Conservation (phyloP, 2,888 invertebrate species). For the Drosophila trichaetosa region DNA sequence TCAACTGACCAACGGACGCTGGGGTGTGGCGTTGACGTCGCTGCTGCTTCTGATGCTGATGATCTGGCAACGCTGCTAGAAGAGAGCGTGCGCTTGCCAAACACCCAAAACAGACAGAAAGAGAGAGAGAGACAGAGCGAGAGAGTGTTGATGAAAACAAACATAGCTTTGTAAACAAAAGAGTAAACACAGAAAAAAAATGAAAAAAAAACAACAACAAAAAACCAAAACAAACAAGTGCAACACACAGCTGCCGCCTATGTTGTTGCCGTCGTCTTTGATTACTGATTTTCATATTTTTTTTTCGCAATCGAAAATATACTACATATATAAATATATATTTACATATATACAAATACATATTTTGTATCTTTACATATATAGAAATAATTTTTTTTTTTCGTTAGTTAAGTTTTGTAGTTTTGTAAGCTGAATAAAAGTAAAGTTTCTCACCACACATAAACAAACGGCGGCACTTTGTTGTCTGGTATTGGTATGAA, state of each 20-base stretch:
- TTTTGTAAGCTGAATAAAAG: conserved; percentile 40
- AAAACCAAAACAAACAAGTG: not conserved
- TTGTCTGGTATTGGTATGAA: not conserved
- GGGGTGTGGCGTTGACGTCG: conserved; percentile 49
- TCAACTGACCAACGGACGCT: conserved; percentile 24
- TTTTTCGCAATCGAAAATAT: conserved; percentile 1
- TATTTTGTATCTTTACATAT: no score
- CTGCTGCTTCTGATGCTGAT: conserved; percentile 15
- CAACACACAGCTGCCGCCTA: conserved; percentile 6
- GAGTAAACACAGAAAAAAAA: conserved; percentile 21
- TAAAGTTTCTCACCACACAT: conserved; percentile 51
- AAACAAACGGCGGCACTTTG: conserved; percentile 19
- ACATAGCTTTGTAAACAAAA: conserved; percentile 67
- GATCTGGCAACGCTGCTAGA: conserved; percentile 60
- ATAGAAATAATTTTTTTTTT: conserved; percentile 31
- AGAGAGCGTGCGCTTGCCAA: not conserved
- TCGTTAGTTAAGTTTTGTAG: conserved; percentile 39
- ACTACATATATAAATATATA: not conserved
- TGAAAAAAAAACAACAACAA: not conserved
- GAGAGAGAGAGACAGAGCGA: conserved; percentile 3
- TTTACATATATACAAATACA: conserved; percentile 11
- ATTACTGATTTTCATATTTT: conserved; percentile 32
- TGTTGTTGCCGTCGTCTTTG: conserved; percentile 27
- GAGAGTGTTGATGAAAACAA: conserved; percentile 16
- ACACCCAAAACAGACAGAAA: not conserved